Evolutionary conservation across 2,888 invertebrate species (phyloP).

Genomic region (Dasypolia templi): DNA sequence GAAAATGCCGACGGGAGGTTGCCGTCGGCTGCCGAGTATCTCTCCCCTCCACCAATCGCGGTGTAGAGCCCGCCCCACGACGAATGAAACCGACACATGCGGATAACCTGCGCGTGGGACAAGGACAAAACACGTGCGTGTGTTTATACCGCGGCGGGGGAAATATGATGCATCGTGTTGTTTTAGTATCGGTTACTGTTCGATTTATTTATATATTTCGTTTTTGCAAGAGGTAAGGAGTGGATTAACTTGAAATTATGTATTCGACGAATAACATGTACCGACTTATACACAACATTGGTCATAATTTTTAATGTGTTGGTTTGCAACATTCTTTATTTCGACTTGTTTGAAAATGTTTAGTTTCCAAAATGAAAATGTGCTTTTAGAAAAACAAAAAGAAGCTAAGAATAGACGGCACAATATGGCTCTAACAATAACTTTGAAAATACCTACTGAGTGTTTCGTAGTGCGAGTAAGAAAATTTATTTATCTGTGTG

Average conservation of each 20-base stretch:
- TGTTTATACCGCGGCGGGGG: conserved; percentile 83
- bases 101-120: conserved; percentile 76
- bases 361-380: conserved; percentile 20
- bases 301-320: conserved; percentile 22
- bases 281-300: conserved; percentile 34
- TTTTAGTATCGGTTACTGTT: conserved; percentile 88
- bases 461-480: conserved; percentile 63
- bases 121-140: conserved; percentile 80
- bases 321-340: conserved; percentile 21
- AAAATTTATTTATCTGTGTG: conserved; percentile 73
- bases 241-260: conserved; percentile 76
- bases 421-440: conserved; percentile 46
- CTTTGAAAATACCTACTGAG: conserved; percentile 45
- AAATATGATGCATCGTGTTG: conserved; percentile 90
- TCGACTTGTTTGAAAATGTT: conserved; percentile 3
- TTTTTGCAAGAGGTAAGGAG: conserved; percentile 81
- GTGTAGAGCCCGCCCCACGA: conserved; percentile 84
- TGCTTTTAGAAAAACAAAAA: conserved; percentile 11
- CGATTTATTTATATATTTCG: conserved; percentile 85
- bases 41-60: conserved; percentile 87
- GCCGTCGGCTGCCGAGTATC: conserved; percentile 84
- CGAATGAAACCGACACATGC: conserved; percentile 72
- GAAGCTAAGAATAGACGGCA: conserved; percentile 15
- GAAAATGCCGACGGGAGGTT: conserved; percentile 88
- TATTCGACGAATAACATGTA: conserved; percentile 54